Conservation (phyloP, 2,797 vertebrate genomes). For the Rhyacichthys aspro region DNA sequence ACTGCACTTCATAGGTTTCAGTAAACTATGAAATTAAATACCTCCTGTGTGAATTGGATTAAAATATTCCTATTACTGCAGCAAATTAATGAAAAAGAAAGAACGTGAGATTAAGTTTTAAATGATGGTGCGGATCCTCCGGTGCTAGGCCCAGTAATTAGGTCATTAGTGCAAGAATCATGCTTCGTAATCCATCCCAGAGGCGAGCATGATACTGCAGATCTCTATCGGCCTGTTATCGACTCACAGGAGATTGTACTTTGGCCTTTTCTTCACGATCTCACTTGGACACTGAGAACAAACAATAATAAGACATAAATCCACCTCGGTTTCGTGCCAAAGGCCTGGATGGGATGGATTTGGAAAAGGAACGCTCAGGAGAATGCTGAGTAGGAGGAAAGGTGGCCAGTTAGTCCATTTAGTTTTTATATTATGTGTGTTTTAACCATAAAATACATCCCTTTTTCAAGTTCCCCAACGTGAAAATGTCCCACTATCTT, state of each 20-base stretch:
- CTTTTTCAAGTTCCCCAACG: no score
- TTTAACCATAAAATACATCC: no score
- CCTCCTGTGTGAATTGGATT: slow-evolving; percentile 72
- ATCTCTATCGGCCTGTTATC: slow-evolving; percentile 59
- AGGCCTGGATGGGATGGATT: slow-evolving; percentile 36
- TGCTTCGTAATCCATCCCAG: slow-evolving; percentile 65
- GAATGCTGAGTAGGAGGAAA: slow-evolving; percentile 10
- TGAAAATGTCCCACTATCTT: no score
- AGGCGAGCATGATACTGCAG: slow-evolving; percentile 39
- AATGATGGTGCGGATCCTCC: slow-evolving; percentile 71
- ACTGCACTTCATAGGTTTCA: slow-evolving; percentile 63
- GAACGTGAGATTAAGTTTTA: slow-evolving; percentile 72
- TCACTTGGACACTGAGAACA: slow-evolving; percentile 40
- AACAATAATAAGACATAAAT: slow-evolving; percentile 54
- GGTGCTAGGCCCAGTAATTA: slow-evolving; percentile 65
- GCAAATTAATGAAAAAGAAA: slow-evolving; percentile 54
- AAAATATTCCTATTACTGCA: slow-evolving; percentile 67
- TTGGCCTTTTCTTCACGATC: slow-evolving; percentile 14
- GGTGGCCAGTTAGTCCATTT: neutral
- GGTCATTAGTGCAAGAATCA: slow-evolving; percentile 70
- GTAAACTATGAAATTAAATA: slow-evolving; percentile 77
- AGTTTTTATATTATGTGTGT: neutral
- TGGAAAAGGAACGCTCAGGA: slow-evolving; percentile 18
- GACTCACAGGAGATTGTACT: slow-evolving; percentile 35
- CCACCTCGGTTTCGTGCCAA: slow-evolving; percentile 23